phyloP scores from a whole-genome alignment of 2,888 invertebrate species.

The Thalpophila matura region DNA sequence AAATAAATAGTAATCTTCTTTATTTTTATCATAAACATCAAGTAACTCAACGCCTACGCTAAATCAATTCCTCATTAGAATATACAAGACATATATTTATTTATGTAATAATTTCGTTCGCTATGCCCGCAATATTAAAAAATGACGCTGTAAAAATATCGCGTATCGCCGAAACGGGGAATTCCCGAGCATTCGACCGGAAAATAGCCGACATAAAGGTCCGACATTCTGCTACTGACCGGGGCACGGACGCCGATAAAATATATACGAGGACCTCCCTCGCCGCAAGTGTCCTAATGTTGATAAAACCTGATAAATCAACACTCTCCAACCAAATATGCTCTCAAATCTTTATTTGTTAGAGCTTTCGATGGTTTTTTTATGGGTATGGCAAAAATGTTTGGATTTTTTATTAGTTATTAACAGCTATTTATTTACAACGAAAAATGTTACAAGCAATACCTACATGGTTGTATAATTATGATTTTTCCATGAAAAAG shows the following conservation, averaged over 20 bases:
- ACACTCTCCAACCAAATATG: constrained; percentile 44
- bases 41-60: neutral
- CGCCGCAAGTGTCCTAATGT: constrained; percentile 72
- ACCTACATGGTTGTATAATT: too few relatives aligned
- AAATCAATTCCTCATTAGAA: constrained; percentile 32
- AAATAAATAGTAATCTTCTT: neutral
- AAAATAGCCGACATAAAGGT: constrained; percentile 90
- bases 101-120: constrained; percentile 42
- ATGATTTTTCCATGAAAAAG: too few relatives aligned
- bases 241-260: constrained; percentile 80
- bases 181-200: constrained; percentile 85
- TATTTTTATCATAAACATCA: constrained; percentile 11
- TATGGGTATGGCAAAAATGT: constrained; percentile 12
- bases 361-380: constrained; percentile 25
- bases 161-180: constrained; percentile 80
- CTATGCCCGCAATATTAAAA: constrained; percentile 72
- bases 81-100: constrained; percentile 15
- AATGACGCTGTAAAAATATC: constrained; percentile 81
- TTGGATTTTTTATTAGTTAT: neutral
- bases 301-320: constrained; percentile 65
- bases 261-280: constrained; percentile 73
- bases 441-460: too few relatives aligned
- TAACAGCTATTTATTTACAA: too few relatives aligned
- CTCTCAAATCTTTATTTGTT: constrained; percentile 46
- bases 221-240: constrained; percentile 81